Conservation (phyloP, 2,888 invertebrate genomes). For the Eilema depressum region DNA sequence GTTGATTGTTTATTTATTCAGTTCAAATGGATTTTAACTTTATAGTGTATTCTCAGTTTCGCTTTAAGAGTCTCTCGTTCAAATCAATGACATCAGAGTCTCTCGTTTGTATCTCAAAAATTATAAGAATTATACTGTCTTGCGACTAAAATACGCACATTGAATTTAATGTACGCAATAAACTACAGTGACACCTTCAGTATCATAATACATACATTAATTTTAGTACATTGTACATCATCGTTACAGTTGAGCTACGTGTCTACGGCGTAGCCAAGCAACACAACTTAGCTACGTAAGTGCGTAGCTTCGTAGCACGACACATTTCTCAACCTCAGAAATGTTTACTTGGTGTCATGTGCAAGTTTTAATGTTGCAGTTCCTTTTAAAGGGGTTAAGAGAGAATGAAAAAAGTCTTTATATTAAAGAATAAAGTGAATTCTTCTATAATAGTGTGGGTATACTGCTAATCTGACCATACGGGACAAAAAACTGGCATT, state of each 20-base stretch:
- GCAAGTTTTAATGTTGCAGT: background rate
- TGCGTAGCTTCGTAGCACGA: constrained; percentile 15
- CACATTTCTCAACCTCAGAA: constrained; percentile 4
- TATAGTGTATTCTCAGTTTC: too few relatives aligned
- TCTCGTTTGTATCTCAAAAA: too few relatives aligned
- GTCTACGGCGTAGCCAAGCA: constrained; percentile 32
- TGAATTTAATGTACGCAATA: constrained; percentile 12
- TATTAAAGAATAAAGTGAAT: background rate
- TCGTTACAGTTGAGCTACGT: constrained; percentile 24
- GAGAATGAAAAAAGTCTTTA: background rate
- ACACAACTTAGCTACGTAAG: constrained; percentile 27
- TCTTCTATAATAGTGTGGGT: background rate
- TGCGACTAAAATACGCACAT: background rate
- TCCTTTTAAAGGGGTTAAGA: background rate
- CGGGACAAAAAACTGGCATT: too few relatives aligned
- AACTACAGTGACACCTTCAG: constrained; percentile 8
- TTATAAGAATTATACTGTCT: background rate
- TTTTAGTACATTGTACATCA: constrained; percentile 13
- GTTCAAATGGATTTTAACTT: too few relatives aligned
- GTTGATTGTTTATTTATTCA: too few relatives aligned
- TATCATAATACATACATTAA: constrained; percentile 9
- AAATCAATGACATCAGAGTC: too few relatives aligned
- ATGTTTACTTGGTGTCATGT: background rate
- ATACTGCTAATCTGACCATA: too few relatives aligned
- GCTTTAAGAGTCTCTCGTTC: too few relatives aligned